Base-by-base conservation (phyloP, 2,113 vertebrate genomes). In the Neopipo cinnamomea region DNA sequence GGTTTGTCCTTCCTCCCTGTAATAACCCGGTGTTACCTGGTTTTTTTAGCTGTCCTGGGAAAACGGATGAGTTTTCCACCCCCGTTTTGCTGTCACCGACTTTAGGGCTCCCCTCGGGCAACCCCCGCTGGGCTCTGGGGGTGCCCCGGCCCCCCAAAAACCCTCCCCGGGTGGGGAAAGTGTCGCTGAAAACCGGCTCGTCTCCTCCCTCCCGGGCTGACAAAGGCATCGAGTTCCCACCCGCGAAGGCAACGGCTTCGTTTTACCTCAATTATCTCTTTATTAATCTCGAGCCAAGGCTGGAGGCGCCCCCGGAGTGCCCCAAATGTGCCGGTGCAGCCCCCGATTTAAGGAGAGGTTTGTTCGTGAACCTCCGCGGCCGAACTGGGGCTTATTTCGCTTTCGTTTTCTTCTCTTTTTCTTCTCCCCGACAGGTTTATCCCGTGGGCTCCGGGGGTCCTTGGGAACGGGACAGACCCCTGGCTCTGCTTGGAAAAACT, bases 61-160 rank as follows among this genome's bases (percentile, higher is more conserved):
- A 39, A 63, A 35, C 6, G 7, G n/a, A 1, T 14, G 52, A 6
- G 20, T 71, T 85, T 44, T 44, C 20, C 62, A 24, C 24, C 50
- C 18, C 30, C 23, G 1, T 35, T 82, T 72, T 4, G 27, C 23
- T 22, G 11, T 2, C 61, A 3, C 41, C 3, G 18, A 42, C 2
- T 35, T 9, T 6, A 73, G 12, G 44, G 55, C 1, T 62, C 21
- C 62, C 62, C 23, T 35, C 8, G 11, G 25, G 58, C 3, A 52
- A 0, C 41, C 14, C 28, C 22, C 25, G 19, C 30, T 8, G 73
- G 27, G 27, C 11, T 42, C 20, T 35, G 9, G 22, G 31, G 81
- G 39, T 14, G 8, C 14, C 3, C 2, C 11, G 3, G 1, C 3
- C 7, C 84, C 49, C 56, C 17, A 1, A 5, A 6, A 16, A 1